Evolutionary conservation across 1,140 invertebrate genomes (phyloP).

Genomic region (Sinella curviseta): DNA sequence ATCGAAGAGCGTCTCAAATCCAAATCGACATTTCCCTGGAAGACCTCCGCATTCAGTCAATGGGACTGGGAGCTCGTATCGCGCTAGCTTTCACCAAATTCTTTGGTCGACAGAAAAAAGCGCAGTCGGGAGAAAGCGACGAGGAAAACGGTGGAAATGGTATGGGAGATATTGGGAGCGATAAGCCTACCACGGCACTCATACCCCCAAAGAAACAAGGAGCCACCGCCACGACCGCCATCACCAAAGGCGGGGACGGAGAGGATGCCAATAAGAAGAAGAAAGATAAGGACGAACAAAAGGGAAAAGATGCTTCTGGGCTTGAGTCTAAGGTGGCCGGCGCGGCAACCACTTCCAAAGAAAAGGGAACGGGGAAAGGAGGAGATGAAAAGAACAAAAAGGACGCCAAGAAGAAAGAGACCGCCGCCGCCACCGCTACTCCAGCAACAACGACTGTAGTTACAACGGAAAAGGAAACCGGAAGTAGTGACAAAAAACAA

Average conservation of each 20-base stretch:
- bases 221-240: neutral
- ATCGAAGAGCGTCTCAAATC: constrained; percentile 48
- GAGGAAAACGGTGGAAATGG: neutral
- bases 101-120: constrained; percentile 35
- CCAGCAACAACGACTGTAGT: neutral
- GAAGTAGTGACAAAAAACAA: neutral
- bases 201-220: neutral
- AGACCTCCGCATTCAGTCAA: constrained; percentile 39
- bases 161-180: neutral
- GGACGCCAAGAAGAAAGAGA: constrained; percentile 3
- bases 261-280: neutral
- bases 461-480: neutral
- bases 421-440: neutral
- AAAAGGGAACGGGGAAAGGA: constrained; percentile 23
- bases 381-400: constrained; percentile 17
- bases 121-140: constrained; percentile 31
- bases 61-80: constrained; percentile 36
- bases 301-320: neutral
- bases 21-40: constrained; percentile 47
- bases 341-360: neutral
- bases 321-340: no score
- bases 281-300: neutral
- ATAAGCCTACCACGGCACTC: neutral
- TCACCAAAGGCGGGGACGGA: constrained; percentile 4
- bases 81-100: constrained; percentile 31